Percentiles rank a stretch among this genome's conserved stretches.
phyloP scores from a whole-genome alignment of 2,113 vertebrate genomes.

The Australoheros scitulus region DNA sequence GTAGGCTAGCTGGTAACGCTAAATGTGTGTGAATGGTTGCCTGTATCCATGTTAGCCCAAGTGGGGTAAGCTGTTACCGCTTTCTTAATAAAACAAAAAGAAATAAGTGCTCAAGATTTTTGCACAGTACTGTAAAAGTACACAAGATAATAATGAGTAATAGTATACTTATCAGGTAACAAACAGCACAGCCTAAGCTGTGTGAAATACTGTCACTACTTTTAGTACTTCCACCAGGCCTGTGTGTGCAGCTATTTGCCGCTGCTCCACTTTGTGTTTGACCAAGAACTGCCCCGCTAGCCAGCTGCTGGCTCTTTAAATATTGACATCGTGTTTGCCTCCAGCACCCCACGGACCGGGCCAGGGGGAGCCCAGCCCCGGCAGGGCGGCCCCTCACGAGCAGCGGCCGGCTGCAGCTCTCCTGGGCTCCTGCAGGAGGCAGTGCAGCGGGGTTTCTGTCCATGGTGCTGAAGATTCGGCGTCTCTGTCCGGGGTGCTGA shows the following conservation, averaged over 20 bases:
- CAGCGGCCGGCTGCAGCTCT: slow-evolving; percentile 23
- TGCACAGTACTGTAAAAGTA: no score
- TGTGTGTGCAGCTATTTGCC: no score
- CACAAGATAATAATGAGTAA: neutral
- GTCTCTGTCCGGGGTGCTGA: slow-evolving; percentile 68
- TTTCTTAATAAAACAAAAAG: neutral
- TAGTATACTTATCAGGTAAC: no score
- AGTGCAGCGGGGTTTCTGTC: slow-evolving; percentile 59
- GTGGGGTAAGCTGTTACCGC: no score
- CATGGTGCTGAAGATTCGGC: slow-evolving; percentile 72
- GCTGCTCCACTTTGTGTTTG: no score
- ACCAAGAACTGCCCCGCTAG: neutral
- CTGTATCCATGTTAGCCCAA: no score
- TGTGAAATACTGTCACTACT: no score
- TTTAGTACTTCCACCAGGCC: no score
- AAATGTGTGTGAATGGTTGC: no score
- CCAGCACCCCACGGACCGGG: neutral
- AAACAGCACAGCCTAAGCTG: no score
- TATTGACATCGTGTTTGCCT: neutral
- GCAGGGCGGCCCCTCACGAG: neutral
- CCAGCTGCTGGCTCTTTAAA: neutral
- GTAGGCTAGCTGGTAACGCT: no score
- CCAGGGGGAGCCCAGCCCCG: neutral
- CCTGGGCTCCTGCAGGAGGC: slow-evolving; percentile 48
- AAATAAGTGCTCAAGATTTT: neutral